Evolutionary conservation across 2,888 invertebrate species (phyloP), one percentile per base, ranked within the genome.

Genomic region (Heliothis peltigera): DNA sequence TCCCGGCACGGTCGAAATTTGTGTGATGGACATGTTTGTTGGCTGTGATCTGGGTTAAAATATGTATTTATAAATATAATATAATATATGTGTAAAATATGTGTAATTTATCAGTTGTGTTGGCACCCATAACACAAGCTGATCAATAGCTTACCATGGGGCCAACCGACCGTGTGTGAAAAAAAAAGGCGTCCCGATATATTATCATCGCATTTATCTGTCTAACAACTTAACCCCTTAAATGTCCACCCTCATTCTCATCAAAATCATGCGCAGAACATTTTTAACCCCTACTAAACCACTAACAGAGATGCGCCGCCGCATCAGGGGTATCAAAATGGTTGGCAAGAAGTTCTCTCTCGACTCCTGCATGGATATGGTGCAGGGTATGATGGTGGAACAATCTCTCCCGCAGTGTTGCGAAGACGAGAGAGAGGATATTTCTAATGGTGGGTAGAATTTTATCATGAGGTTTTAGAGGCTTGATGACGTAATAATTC

Each of bases 331-430:
- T 8, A 98, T 98, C 87, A 95, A 98, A 82, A 98, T 98, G 97
- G 97, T 98, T 1, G 98, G 98, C 42, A 98, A 98, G 91, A 98
- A 98, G 91, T 98, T 97, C 89, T 98, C 98, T 0, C 93, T 98
- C 79, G 98, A 98, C 92, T 98, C 98, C 0, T 97, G 98, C 84
- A 97, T 98, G 96, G 98, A 98, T 87, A 96, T 98, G 85, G 98
- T 98, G 44, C 97, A 97, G 86, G 97, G 96, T 4, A 89, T 96
- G 80, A 96, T 96, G 90, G 92, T 95, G 46, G 95, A 94, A 62
- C 93, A 93, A 69, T 90, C 95, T n/a, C 89, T 96, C 48, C 95
- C 96, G 0, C 91, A 91, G 17, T 95, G 95, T 86, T 91, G 90
- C 42, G 96, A 96, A 77, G 96, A 96, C 51, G 96, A 96, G 7